Evolutionary conservation across 2,113 vertebrate species (phyloP).

Genomic region (Geococcyx californianus): DNA sequence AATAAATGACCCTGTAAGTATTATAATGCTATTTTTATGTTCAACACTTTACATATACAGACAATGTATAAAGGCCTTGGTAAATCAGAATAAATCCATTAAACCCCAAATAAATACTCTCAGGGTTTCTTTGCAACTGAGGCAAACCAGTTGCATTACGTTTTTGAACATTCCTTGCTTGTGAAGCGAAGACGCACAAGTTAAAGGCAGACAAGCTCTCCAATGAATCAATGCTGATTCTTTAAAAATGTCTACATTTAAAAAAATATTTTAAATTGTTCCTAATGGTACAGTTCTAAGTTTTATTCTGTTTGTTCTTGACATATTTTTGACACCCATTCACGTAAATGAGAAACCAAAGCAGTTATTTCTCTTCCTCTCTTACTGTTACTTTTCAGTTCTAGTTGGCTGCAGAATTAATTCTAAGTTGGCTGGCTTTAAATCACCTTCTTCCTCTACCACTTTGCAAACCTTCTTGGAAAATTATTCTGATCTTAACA

Average conservation of each 20-base stretch:
- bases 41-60: not conserved
- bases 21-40: not conserved
- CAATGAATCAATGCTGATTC: not conserved
- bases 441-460: not conserved
- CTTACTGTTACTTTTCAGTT: not conserved
- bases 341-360: not conserved
- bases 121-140: not conserved
- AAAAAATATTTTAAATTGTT: not conserved
- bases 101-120: not conserved
- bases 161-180: not conserved
- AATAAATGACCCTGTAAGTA: not conserved
- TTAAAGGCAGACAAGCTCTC: not conserved
- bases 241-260: not conserved
- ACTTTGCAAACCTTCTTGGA: not conserved
- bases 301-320: not conserved
- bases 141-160: not conserved
- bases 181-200: not conserved
- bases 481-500: not conserved
- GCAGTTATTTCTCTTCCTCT: not conserved
- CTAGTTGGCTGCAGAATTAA: not conserved
- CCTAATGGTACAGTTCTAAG: not conserved
- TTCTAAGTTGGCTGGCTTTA: not conserved
- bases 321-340: not conserved
- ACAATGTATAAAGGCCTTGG: not conserved
- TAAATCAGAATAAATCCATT: not conserved